phyloP scores from a whole-genome alignment of 1,140 invertebrate genomes.

The Scaptomyza graminum region DNA sequence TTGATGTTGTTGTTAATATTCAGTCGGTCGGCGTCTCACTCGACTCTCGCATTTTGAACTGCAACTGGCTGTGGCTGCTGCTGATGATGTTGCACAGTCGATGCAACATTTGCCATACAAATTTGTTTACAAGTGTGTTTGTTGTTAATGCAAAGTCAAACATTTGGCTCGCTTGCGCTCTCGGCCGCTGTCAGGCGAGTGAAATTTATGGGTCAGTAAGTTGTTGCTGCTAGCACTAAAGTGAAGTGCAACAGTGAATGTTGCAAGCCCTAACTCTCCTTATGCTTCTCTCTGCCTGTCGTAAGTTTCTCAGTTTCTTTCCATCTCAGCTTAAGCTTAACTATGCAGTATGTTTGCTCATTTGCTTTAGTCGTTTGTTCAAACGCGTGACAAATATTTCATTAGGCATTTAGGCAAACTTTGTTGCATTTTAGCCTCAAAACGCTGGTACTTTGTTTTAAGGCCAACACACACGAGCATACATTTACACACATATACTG shows the following conservation, averaged over 20 bases:
- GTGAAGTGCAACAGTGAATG: conserved; percentile 49
- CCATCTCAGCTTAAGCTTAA: conserved; percentile 25
- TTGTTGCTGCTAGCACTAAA: conserved; percentile 45
- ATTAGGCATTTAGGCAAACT: conserved; percentile 72
- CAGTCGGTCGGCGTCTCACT: background rate
- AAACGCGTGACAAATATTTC: conserved; percentile 80
- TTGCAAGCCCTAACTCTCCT: conserved; percentile 26
- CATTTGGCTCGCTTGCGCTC: conserved; percentile 40
- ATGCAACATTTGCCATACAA: conserved; percentile 67
- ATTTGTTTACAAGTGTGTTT: conserved; percentile 68
- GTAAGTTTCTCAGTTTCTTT: background rate
- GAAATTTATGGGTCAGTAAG: conserved; percentile 78
- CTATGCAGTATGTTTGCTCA: conserved; percentile 69
- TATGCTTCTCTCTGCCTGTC: conserved; percentile 2
- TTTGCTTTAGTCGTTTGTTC: conserved; percentile 62
- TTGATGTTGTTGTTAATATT: conserved; percentile 9
- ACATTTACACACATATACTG: conserved; percentile 7
- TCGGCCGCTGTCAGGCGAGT: conserved; percentile 43
- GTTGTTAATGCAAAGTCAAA: conserved; percentile 44
- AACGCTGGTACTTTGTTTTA: conserved; percentile 54
- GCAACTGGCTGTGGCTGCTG: conserved; percentile 26
- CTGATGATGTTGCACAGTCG: conserved; percentile 1
- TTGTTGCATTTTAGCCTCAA: conserved; percentile 62
- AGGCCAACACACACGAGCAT: conserved; percentile 1
- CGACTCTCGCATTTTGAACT: conserved; percentile 38